phyloP scores from a whole-genome alignment of 2,888 invertebrate species.

The Schizaphis graminum region DNA sequence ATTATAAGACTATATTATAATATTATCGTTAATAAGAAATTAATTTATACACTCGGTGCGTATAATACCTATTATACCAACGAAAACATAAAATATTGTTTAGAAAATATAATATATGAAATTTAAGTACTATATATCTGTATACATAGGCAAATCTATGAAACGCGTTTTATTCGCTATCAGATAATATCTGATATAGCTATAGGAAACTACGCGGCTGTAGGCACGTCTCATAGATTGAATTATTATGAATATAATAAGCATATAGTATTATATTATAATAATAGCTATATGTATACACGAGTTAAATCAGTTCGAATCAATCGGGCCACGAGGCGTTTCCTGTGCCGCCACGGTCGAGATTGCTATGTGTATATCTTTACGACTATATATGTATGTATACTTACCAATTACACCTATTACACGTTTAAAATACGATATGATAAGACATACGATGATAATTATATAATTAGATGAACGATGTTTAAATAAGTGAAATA shows the following conservation, averaged over 20 bases:
- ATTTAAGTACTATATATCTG: neutral
- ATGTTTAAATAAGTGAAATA: neutral
- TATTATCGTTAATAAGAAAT: neutral
- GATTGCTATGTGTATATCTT: neutral
- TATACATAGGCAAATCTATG: neutral
- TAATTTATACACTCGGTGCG: neutral
- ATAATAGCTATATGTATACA: neutral
- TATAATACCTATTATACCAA: neutral
- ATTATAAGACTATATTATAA: neutral
- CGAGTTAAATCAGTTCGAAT: neutral
- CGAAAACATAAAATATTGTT: neutral
- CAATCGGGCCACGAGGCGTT: neutral
- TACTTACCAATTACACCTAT: neutral
- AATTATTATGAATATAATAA: neutral
- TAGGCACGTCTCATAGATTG: neutral
- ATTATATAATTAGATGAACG: conserved; percentile 7
- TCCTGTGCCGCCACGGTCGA: neutral
- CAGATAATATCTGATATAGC: neutral
- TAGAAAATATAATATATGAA: neutral
- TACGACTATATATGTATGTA: neutral
- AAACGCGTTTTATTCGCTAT: conserved; percentile 1
- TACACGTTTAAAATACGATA: neutral
- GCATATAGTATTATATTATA: neutral
- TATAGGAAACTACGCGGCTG: neutral
- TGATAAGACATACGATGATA: neutral